Evolutionary conservation across 2,797 vertebrate genomes (phyloP), one percentile per base, ranked within the genome.

Genomic region (Sternotherus odoratus): DNA sequence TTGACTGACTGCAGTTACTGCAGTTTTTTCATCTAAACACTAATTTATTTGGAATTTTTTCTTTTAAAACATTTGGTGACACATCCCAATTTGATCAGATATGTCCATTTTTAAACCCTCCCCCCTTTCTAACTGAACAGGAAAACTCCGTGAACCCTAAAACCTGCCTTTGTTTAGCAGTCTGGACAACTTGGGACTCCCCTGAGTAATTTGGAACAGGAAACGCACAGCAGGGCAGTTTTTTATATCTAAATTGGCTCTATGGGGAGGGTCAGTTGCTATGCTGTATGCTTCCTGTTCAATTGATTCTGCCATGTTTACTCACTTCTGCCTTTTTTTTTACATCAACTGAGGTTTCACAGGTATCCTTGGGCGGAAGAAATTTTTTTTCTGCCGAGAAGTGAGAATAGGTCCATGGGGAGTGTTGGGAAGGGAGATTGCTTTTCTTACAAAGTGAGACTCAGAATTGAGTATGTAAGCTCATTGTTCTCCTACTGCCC

Each of bases 81-180:
- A n/a, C n/a, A 10, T 66, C 63, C 63, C 36, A 36, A 36, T 36
- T 21, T 66, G 63, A 66, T 36, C 4, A 66, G 8, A 11, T 92
- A 49, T 88, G 17, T 79, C 69, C 60, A 60, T 57, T 77, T 77
- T 10, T 85, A 88, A 91, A 94, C 91, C 94, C 91, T 95, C 26
- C 12, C 91, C 87, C 60, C 43, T 85, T 85, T 87, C 53, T 83
- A 88, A 50, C 21, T 39, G 12, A 88, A 30, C 85, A 90, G 51
- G 49, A 51, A 11, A 77, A n/a, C 30, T 77, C 54, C 81, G 83
- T 87, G 66, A 85, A 85, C 87, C 39, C 60, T 48, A 3, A 39
- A 39, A 3, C 74, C 24, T 74, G 39, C 5, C 82, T 78, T 80
- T 82, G 10, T 48, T 83, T 69, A 49, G 13, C 77, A 75, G 24